Evolutionary conservation across 2,888 invertebrate genomes (phyloP), one percentile per base, ranked within the genome.

Genomic region (Dasypogon diadema): DNA sequence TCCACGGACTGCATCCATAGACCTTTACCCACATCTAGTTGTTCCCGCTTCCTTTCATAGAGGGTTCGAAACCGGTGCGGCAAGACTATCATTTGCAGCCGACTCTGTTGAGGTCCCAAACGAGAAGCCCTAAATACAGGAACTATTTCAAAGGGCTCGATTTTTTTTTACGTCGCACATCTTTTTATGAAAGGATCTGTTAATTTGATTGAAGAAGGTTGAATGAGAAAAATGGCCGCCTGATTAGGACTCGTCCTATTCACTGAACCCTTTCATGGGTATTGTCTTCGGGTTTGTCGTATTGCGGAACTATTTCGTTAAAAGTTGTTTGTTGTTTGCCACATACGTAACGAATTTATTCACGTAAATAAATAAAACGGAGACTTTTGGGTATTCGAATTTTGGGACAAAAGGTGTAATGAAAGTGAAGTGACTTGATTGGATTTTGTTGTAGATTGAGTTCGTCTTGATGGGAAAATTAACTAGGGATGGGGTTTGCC

Each of bases 51-150:
- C 37, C 18, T 54, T 72, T 58, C 30, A 30, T n/a, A 18, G 60
- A 34, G 54, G 70, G 34, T 78, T 51, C n/a, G 76, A 77, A 79
- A 79, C 79, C 79, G 77, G 79, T 78, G 76, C 78, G 78, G 78
- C 77, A 77, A 79, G 78, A 77, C 79, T 80, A 79, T 79, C 79
- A 79, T 79, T 80, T 80, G 78, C 78, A 78, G 78, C 78, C 76
- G 79, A 79, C 77, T 76, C 78, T 77, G 78, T 81, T 85, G 84
- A 83, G 84, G 84, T 83, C 84, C 83, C 82, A 84, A 83, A 83
- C 83, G 83, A 81, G n/a, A n/a, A n/a, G 84, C 84, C 84, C 83
- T 82, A 79, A 83, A 83, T 80, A 78, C 81, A 81, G 81, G 78
- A 77, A 77, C 75, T 46, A 74, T 78, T 78, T 75, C 78, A 73